Conservation (phyloP, 2,113 vertebrate species). For the Vimba vimba region DNA sequence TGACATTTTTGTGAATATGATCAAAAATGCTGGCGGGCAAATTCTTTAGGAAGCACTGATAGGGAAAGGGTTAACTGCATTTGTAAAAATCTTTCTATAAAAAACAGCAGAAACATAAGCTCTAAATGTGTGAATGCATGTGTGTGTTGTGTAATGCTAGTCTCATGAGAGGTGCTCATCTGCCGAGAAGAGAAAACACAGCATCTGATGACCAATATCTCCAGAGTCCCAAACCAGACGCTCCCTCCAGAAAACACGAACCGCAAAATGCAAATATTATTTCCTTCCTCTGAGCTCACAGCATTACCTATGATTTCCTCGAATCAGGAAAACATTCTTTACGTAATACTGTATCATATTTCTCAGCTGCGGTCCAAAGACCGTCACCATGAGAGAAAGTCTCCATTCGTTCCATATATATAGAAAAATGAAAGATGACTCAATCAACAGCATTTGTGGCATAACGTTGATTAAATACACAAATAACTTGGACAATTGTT, state of each 20-base stretch:
- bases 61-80: too few relatives aligned
- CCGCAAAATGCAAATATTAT: background rate
- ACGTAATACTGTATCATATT: background rate
- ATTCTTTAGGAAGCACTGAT: too few relatives aligned
- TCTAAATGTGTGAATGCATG: background rate
- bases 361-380: background rate
- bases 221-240: constrained; percentile 18
- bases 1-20: too few relatives aligned
- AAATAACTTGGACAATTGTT: too few relatives aligned
- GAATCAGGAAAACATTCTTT: background rate
- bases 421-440: too few relatives aligned
- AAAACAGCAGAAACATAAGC: background rate
- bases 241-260: background rate
- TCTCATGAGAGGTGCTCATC: constrained; percentile 31
- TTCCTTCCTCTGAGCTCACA: constrained; percentile 3
- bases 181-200: constrained; percentile 26
- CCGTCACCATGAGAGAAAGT: background rate
- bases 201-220: constrained; percentile 37
- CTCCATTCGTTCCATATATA: background rate
- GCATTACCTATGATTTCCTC: background rate
- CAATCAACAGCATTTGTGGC: too few relatives aligned
- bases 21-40: too few relatives aligned
- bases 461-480: too few relatives aligned
- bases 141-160: constrained; percentile 36
- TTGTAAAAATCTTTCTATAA: background rate